Base-by-base conservation (phyloP, 2,797 vertebrate genomes). In the Meda fulgida region DNA sequence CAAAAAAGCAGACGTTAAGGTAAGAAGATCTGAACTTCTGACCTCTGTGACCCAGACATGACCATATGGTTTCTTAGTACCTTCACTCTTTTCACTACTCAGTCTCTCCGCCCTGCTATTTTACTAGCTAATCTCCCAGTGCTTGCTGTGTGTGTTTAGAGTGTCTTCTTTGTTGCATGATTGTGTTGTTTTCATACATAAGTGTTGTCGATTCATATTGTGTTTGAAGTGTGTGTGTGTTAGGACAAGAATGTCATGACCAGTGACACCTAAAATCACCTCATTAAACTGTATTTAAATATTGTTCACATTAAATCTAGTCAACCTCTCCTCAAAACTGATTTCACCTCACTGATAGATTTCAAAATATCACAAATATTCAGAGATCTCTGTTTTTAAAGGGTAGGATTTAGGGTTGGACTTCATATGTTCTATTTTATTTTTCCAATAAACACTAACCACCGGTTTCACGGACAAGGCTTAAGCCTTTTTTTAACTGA, bases 1-100 rank as follows among this genome's bases (percentile, higher is more conserved):
- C 94, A 96, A 96, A 91, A 96, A 96, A 92, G 95, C 94, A 36
- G 95, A 96, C 77, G 95, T 96, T 46, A 96, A 96, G 95, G 95
- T 96, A 94, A 94, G 93, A 71, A 60, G 40, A 80, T 40, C 70
- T 51, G 65, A 48, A 8, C 79, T 85, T 65, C 81, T 46, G 38
- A 46, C 83, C 40, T 48, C 26, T 34, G 21, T 46, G 31, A 53
- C 36, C 70, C 14, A 63, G 46, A 19, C 13, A 16, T 88, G 79
- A 86, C 9, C 77, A 26, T 58, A 11, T 73, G 7, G 9, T 81
- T 81, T 65, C 73, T 43, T 51, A 18, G 29, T 48, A 6, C 16
- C 48, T 21, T 87, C 78, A 31, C 34, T 73, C 26, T 84, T 75
- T 85, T 78, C 76, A 87, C 85, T 75, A 10, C 63, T 71, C 55